Percentiles rank a stretch among this genome's conserved stretches.
Evolutionary conservation across 1,140 invertebrate species (phyloP).

Genomic region (Wiebesia pumilae): DNA sequence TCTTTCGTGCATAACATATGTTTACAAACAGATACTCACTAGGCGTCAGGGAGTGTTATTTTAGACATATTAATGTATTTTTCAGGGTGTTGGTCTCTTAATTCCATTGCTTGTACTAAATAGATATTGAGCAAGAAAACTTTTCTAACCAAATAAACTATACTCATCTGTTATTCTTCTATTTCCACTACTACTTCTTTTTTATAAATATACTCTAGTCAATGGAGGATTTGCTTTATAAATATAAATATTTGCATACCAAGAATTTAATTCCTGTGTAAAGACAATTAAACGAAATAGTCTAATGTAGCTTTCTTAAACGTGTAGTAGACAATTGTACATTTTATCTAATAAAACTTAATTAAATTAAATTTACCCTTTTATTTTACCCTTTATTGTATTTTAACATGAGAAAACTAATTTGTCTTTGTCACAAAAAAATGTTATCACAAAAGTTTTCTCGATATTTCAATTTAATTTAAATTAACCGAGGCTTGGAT

Average conservation of each 20-base stretch:
- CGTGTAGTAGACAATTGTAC: conserved; percentile 72
- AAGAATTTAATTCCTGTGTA: conserved; percentile 71
- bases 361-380: conserved; percentile 62
- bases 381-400: conserved; percentile 3
- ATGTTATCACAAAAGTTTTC: too few species aligned
- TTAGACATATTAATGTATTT: conserved; percentile 47
- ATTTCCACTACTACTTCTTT: conserved; percentile 42
- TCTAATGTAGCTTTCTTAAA: conserved; percentile 73
- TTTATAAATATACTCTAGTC: conserved; percentile 69
- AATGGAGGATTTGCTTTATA: conserved; percentile 73
- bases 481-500: too few species aligned
- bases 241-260: conserved; percentile 58
- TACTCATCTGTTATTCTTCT: conserved; percentile 54
- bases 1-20: conserved; percentile 17
- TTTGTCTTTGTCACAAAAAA: too few species aligned
- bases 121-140: conserved; percentile 57
- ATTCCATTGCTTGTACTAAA: conserved; percentile 66
- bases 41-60: conserved; percentile 52
- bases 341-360: conserved; percentile 74
- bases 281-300: conserved; percentile 72
- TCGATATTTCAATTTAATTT: too few species aligned
- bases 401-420: too few species aligned
- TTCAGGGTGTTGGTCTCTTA: conserved; percentile 67
- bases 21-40: conserved; percentile 36
- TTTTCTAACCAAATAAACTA: conserved; percentile 53